These are phyloP conservation scores for Matsumyia berberina DNA, from an alignment of 2,888 invertebrate genomes.

Conservation along the genomic window DNA sequence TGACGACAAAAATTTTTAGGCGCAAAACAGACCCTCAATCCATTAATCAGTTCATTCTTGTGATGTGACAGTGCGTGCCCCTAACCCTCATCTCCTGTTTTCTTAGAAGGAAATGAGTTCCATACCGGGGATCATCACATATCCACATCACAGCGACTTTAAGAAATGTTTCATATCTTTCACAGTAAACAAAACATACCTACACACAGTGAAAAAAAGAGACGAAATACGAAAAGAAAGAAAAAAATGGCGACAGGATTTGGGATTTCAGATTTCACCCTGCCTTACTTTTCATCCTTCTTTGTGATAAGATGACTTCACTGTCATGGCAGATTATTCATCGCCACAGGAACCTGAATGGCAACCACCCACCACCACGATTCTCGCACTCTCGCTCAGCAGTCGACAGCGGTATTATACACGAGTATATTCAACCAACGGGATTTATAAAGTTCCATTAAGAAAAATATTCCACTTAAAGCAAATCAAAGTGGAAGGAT, in stretches of 20 bases:
- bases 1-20: constrained; percentile 7
- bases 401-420: constrained; percentile 44
- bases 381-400: constrained; percentile 29
- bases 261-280: constrained; percentile 40
- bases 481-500: constrained; percentile 61
- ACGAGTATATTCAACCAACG: constrained; percentile 65
- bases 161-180: constrained; percentile 2
- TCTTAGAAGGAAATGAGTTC: constrained; percentile 2
- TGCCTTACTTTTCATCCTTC: constrained; percentile 29
- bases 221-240: not conserved
- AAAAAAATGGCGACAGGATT: constrained; percentile 61
- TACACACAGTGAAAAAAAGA: constrained; percentile 6
- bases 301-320: constrained; percentile 58
- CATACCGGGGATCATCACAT: not conserved
- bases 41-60: constrained; percentile 84
- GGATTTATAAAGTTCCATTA: constrained; percentile 72
- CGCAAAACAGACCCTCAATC: constrained; percentile 81
- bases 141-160: not conserved
- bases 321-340: constrained; percentile 65
- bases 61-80: constrained; percentile 84
- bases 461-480: constrained; percentile 70
- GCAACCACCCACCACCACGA: constrained; percentile 69
- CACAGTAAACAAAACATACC: constrained; percentile 1
- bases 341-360: constrained; percentile 48
- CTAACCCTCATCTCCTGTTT: constrained; percentile 78